phyloP scores from a whole-genome alignment of 2,113 vertebrate species.

The Shinisaurus crocodilurus region DNA sequence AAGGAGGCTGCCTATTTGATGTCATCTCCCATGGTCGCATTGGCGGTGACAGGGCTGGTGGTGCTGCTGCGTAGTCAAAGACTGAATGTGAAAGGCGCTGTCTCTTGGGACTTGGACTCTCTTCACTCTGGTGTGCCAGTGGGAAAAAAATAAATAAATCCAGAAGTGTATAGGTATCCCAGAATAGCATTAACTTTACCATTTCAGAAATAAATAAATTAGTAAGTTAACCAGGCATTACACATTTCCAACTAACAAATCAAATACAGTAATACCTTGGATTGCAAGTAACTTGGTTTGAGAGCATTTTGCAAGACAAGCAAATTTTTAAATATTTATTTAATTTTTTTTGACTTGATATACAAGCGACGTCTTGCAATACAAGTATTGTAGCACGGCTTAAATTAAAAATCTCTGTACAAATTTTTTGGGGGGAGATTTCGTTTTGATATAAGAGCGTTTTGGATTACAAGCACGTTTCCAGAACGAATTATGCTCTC shows the following conservation, averaged over 20 bases:
- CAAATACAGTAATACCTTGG: no score
- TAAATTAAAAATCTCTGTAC: no score
- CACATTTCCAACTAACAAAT: not conserved
- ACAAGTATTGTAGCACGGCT: no score
- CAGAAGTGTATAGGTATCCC: conserved; percentile 50
- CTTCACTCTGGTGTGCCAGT: conserved; percentile 84
- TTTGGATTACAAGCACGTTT: no score
- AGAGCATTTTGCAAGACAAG: no score
- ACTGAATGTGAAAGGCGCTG: conserved; percentile 94
- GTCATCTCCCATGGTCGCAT: conserved; percentile 98
- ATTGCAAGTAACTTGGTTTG: no score
- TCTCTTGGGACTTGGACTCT: conserved; percentile 95
- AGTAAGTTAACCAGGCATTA: not conserved
- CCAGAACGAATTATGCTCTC: no score
- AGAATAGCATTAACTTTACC: not conserved
- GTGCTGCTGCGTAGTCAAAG: conserved; percentile 88
- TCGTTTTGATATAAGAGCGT: no score
- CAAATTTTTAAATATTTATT: no score
- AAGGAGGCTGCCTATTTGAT: conserved; percentile 89
- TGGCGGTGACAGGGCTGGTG: conserved; percentile 92
- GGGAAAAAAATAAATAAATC: conserved; percentile 50
- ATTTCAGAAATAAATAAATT: not conserved
- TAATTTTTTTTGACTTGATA: no score
- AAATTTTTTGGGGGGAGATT: no score
- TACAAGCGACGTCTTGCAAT: no score